Conservation (phyloP, 2,113 vertebrate species). For the Rafetus swinhoei region DNA sequence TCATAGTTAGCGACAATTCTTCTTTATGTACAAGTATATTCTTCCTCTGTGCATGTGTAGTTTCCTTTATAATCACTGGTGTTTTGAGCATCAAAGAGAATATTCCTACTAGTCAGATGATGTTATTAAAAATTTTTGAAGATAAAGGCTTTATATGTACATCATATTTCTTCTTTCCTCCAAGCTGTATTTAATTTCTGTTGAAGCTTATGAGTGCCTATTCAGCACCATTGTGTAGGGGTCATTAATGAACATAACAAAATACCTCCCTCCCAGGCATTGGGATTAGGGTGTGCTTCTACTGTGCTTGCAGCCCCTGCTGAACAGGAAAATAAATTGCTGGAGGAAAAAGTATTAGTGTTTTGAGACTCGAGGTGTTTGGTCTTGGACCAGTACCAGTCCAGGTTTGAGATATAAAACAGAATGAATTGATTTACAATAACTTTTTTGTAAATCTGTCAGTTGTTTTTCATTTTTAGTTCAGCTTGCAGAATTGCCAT, state of each 20-base stretch:
- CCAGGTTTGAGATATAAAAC: neutral
- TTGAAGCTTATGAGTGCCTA: neutral
- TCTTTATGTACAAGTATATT: neutral
- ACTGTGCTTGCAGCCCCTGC: neutral
- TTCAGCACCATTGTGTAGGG: neutral
- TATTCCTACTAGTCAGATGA: neutral
- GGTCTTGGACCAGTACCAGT: neutral
- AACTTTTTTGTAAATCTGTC: neutral
- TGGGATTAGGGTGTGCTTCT: neutral
- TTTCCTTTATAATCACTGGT: neutral
- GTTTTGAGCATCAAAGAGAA: neutral
- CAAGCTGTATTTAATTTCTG: neutral
- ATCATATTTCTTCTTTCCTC: neutral
- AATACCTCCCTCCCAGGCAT: neutral
- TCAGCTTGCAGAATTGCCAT: neutral
- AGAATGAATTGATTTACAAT: neutral
- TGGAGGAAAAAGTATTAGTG: neutral
- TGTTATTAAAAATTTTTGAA: accelerated
- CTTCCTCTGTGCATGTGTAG: neutral
- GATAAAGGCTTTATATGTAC: neutral
- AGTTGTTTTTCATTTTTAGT: neutral
- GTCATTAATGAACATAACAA: neutral
- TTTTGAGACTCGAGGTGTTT: neutral
- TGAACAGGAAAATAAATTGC: neutral
- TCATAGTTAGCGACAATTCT: neutral